Conservation (phyloP, 1,140 invertebrate genomes). For the Polyergus mexicanus region DNA sequence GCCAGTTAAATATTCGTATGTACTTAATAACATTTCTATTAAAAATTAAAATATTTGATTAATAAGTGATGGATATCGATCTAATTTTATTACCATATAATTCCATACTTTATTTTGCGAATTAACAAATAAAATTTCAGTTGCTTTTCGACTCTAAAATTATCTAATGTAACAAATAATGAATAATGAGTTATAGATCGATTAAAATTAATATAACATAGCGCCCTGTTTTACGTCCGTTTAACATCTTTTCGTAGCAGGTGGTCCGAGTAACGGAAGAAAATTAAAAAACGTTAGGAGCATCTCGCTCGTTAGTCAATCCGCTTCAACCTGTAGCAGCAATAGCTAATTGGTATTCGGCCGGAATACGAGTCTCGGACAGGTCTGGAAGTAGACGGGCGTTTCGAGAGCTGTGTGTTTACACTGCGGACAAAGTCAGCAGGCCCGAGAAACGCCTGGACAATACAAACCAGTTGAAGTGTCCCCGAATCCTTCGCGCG, state of each 20-base stretch:
- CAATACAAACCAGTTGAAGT: constrained; percentile 21
- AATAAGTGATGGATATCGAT: neutral
- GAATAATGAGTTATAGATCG: neutral
- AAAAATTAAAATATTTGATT: neutral
- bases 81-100: neutral
- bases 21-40: neutral
- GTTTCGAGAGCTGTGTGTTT: constrained; percentile 30
- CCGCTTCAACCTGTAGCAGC: constrained; percentile 31
- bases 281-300: constrained; percentile 40
- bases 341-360: constrained; percentile 47
- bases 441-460: constrained; percentile 32
- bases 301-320: constrained; percentile 49
- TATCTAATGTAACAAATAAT: constrained; percentile 8
- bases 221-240: constrained; percentile 12
- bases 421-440: constrained; percentile 37
- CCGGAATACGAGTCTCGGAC: constrained; percentile 29
- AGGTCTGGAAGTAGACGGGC: constrained; percentile 8
- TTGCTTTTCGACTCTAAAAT: neutral
- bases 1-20: neutral
- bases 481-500: constrained; percentile 25
- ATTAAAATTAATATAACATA: neutral
- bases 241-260: constrained; percentile 38
- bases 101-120: neutral
- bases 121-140: neutral
- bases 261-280: constrained; percentile 50